Evolutionary conservation across 1,140 invertebrate genomes (phyloP).

Genomic region (Lamellibrachia luymesi): DNA sequence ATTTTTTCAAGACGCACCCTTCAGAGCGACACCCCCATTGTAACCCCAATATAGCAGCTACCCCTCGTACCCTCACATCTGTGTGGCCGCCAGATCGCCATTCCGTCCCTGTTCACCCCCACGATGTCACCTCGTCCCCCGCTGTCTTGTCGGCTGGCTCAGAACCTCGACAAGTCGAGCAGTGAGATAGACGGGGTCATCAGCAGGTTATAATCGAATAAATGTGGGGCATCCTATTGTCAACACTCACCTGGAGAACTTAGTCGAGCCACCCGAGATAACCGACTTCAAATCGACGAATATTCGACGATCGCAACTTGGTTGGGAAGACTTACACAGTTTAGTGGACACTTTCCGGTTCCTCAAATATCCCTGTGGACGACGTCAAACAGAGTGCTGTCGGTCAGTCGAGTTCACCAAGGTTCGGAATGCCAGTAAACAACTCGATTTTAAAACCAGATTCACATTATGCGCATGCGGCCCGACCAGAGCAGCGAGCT

Average conservation of each 20-base stretch:
- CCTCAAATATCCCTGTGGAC: not conserved
- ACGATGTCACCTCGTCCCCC: not conserved
- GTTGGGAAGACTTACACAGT: not conserved
- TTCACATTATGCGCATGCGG: not conserved
- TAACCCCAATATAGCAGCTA: not conserved
- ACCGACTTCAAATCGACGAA: not conserved
- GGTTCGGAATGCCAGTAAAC: not conserved
- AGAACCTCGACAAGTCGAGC: not conserved
- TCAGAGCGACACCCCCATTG: not conserved
- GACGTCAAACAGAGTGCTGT: not conserved
- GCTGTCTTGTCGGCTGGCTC: not conserved
- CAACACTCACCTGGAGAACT: not conserved
- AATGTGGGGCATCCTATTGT: not conserved
- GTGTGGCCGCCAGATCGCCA: too few relatives aligned
- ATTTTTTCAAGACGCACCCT: too few relatives aligned
- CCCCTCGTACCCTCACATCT: too few relatives aligned
- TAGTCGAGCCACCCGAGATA: not conserved
- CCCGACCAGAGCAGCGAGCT: not conserved
- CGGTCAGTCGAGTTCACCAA: not conserved
- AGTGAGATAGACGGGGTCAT: not conserved
- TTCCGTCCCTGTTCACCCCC: not conserved
- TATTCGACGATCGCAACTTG: not conserved
- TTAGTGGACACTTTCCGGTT: not conserved
- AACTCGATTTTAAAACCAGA: not conserved
- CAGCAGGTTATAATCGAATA: not conserved